Percentiles rank a stretch among this genome's conserved stretches.
These are phyloP conservation scores for Lontra canadensis DNA, from an alignment of 2,113 vertebrate genomes.

Conservation along the genomic window DNA sequence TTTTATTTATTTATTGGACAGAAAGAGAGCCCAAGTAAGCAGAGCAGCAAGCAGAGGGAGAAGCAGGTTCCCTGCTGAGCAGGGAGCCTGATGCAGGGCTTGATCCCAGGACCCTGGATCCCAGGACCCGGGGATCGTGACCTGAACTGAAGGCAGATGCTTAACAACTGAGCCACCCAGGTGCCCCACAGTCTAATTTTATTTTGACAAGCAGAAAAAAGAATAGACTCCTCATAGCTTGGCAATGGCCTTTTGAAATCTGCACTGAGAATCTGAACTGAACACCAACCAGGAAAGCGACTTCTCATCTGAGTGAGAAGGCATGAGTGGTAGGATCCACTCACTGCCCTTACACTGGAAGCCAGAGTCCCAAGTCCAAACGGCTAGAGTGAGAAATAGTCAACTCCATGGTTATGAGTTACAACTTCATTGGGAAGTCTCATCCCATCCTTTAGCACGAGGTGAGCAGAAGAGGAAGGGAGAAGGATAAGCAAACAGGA, in stretches of 20 bases:
- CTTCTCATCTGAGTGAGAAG: too few species aligned
- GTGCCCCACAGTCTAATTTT: not conserved
- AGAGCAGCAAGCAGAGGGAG: too few species aligned
- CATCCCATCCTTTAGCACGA: not conserved
- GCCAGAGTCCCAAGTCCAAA: not conserved
- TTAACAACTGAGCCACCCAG: too few species aligned
- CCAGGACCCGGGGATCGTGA: too few species aligned
- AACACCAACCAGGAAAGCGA: not conserved
- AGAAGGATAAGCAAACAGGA: not conserved
- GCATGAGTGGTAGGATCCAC: not conserved
- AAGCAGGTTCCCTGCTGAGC: too few species aligned
- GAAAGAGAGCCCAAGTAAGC: too few species aligned
- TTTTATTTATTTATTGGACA: too few species aligned
- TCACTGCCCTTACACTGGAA: not conserved
- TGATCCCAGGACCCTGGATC: too few species aligned
- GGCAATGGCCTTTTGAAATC: not conserved
- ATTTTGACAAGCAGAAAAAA: not conserved
- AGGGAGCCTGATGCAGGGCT: too few species aligned
- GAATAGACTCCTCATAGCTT: not conserved
- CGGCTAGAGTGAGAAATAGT: not conserved
- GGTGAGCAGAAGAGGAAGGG: not conserved
- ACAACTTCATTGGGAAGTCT: not conserved
- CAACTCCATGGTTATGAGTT: not conserved
- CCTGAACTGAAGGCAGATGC: too few species aligned
- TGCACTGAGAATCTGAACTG: not conserved